Conservation (phyloP, 2,113 vertebrate species). For the Zosterops japonicus region DNA sequence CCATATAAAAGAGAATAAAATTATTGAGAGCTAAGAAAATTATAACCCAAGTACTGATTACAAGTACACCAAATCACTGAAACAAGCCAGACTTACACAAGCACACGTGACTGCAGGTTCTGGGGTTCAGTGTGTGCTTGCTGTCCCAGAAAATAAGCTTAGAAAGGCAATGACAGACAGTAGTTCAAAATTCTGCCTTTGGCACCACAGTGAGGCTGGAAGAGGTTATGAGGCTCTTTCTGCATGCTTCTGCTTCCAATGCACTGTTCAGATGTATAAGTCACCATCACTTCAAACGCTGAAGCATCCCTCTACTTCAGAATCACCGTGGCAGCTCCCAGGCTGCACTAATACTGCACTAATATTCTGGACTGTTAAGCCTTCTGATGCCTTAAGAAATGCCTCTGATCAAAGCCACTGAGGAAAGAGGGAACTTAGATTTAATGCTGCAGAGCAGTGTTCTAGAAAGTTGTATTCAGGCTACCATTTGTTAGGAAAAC, state of each 20-base stretch:
- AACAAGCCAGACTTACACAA: background rate
- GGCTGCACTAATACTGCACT: accelerated
- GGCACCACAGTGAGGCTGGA: background rate
- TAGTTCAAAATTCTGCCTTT: background rate
- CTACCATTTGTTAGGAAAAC: background rate
- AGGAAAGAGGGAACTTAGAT: background rate
- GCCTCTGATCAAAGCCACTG: background rate
- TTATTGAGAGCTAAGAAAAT: background rate
- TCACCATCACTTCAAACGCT: background rate
- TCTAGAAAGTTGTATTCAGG: background rate
- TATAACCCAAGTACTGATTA: background rate
- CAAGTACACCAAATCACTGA: background rate
- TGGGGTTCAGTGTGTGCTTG: background rate
- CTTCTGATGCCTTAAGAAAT: background rate
- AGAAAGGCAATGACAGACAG: background rate
- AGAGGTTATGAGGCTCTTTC: background rate
- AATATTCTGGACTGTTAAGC: background rate
- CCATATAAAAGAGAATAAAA: background rate
- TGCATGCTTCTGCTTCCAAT: background rate
- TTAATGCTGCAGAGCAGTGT: background rate
- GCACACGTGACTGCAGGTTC: accelerated
- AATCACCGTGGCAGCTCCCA: constrained; percentile 1
- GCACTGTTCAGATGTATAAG: background rate
- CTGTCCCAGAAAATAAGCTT: background rate
- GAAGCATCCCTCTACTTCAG: background rate